Conservation (phyloP, 2,113 vertebrate species). For the Gnathonemus longibarbis region DNA sequence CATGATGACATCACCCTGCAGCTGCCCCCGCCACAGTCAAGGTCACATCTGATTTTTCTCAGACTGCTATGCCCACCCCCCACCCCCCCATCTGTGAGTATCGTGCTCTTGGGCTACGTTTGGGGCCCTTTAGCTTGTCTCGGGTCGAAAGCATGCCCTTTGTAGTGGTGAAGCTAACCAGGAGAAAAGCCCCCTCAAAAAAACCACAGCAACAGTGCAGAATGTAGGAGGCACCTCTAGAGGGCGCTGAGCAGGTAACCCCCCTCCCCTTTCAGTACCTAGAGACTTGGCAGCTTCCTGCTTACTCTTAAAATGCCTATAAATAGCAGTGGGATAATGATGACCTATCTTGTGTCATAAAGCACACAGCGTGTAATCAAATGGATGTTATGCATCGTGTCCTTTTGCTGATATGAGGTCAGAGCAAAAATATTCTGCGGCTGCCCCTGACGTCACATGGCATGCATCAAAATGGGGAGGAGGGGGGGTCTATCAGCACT, state of each 20-base stretch:
- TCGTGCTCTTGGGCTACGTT: background rate
- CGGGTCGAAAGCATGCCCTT: background rate
- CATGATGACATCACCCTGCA: background rate
- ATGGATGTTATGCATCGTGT: background rate
- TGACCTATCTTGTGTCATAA: background rate
- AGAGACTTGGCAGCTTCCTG: background rate
- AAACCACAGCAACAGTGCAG: background rate
- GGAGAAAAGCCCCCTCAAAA: background rate
- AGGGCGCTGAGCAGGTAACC: background rate
- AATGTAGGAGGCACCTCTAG: background rate
- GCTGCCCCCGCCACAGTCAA: background rate
- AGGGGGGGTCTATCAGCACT: background rate
- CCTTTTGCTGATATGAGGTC: background rate
- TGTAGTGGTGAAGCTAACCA: background rate
- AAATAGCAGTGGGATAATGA: background rate
- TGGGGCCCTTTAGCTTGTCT: background rate
- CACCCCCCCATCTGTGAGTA: background rate
- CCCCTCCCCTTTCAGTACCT: background rate
- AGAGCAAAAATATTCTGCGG: background rate
- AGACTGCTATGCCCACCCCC: background rate
- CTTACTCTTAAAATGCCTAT: background rate
- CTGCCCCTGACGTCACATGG: background rate
- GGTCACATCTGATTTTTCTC: background rate
- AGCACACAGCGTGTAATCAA: background rate
- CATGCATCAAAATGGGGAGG: background rate